Evolutionary conservation across 37 sponge, comb jelly and placozoan species (phyloP), one percentile per base, ranked within the genome.

Genomic region (Halichondria panicea): DNA sequence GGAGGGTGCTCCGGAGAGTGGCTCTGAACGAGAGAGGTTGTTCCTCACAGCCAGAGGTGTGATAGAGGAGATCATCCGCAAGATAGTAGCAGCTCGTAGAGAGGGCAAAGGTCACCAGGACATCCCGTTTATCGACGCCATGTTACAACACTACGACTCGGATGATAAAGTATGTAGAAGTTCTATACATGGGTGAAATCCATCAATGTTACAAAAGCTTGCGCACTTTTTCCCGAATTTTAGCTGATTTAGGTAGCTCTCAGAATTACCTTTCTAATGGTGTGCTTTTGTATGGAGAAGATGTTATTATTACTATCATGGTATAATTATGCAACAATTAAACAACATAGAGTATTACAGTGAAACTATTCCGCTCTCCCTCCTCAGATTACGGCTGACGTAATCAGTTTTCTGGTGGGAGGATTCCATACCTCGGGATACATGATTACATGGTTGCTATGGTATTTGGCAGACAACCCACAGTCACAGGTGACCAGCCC

Each of bases 361-460:
- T n/a, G n/a, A n/a, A n/a, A n/a, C n/a, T 58, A 38, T 4, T 70
- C 43, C 27, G 42, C 42, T 50, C 60, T 36, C 40, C 44, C 40
- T 56, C 57, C 30, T 3, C 81, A 91, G 79, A 72, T 78, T 24
- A 48, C 78, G 8, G 41, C 65, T 44, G 95, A 94, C 48, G 70
- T 61, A 8, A 50, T 96, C 24, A 40, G 82, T 11, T 96, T 89
- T 68, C 77, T 96, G 74, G 79, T 96, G 30, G 96, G 96, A 27
- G 93, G 96, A 19, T 76, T 92, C 42, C 96, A 96, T 59, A 96
- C 96, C 13, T 88, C 89, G 22, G 95, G 91, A 45, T 82, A 88
- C 67, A 70, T 69, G 54, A 30, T 91, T 15, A 68, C 74, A 13
- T 86, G 86, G 75, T 36, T 72, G 59, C 8, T 72, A 13, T 64